Base-by-base conservation (phyloP, 2,797 vertebrate genomes). In the Coccyzus lansbergi region DNA sequence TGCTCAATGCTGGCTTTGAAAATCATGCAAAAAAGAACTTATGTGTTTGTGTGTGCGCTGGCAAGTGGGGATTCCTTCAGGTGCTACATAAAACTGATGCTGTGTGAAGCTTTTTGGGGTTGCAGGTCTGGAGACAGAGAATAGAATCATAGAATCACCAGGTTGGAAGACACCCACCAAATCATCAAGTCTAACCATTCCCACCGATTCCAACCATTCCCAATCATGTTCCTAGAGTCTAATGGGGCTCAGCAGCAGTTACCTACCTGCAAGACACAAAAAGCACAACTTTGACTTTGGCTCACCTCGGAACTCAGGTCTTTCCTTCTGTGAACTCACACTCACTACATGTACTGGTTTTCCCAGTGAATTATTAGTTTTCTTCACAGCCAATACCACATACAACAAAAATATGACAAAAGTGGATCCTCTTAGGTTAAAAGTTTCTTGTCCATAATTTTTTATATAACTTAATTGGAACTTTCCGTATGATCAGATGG, bases 381-480 rank as follows among this genome's bases (percentile, higher is more conserved):
- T 63, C 62, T 74, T 26, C 22, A 62, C 3, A 4, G 29, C 20
- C 33, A 55, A 10, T 40, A 83, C 10, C n/a, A 20, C 20, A 83
- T 8, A 8, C 3, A 3, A 36, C 12, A 49, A 38, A 86, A 49
- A 52, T 16, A 11, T 1, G 1, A 42, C 38, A 52, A 38, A 20
- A 72, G 36, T 49, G 48, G 56, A 59, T 40, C 48, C 86, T 33
- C 60, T 81, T 59, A 85, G 28, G 58, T 91, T 44, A 98, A 97
- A 97, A 67, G 71, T 7, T 96, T 97, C 84, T 63, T 97, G 31
- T 62, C 72, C 46, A 91, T 95, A 48, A 96, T 96, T 1, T 97
- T 96, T 49, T 96, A 97, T 36, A 76, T 86, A 97, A 97, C 89
- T 92, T 98, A 38, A 53, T 88, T 16, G 97, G 96, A 79, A 96